Percentiles rank a stretch among this genome's conserved stretches.
phyloP scores from a whole-genome alignment of 2,888 invertebrate genomes.

The Agonum fuliginosum region DNA sequence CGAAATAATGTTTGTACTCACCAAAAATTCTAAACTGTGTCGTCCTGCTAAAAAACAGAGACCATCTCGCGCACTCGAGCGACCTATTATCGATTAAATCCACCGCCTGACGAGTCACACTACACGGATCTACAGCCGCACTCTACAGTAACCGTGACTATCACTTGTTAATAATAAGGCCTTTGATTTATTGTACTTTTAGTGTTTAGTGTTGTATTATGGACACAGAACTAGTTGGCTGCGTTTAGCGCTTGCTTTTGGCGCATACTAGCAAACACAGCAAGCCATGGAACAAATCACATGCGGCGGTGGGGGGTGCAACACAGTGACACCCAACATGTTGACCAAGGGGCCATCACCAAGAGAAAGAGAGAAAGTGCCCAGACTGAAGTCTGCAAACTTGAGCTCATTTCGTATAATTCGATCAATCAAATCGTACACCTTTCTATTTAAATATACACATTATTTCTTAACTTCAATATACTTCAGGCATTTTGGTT shows the following conservation, averaged over 20 bases:
- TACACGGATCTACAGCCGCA: no score
- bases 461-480: no score
- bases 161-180: background rate
- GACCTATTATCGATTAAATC: conserved; percentile 18
- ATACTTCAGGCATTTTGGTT: no score
- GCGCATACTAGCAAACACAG: background rate
- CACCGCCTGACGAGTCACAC: no score
- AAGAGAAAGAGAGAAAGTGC: no score
- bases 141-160: no score
- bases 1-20: no score
- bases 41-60: conserved; percentile 41
- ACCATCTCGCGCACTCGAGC: conserved; percentile 36
- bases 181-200: background rate
- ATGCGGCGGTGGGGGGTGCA: background rate
- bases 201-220: background rate
- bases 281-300: background rate
- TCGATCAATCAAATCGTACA: no score
- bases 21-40: no score
- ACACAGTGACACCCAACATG: background rate
- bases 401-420: no score
- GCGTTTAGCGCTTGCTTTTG: background rate
- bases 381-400: no score
- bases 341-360: background rate
- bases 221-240: background rate
- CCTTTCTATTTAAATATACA: no score